Evolutionary conservation across 2,113 vertebrate species (phyloP), one percentile per base, ranked within the genome.

Genomic region (Salvelinus alpinus): DNA sequence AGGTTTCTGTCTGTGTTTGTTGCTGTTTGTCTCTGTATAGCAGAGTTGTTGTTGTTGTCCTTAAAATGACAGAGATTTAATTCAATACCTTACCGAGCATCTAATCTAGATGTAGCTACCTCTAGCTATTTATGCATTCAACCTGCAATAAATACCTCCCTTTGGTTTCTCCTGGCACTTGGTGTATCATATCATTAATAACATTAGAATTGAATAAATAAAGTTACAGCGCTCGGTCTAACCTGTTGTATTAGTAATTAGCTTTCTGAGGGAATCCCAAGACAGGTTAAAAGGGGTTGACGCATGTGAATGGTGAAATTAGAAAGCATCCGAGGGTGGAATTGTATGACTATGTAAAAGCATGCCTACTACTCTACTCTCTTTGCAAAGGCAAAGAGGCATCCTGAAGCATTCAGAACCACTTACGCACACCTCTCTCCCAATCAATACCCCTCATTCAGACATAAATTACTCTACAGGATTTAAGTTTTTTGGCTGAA

Each of bases 391-490:
- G 82, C 81, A 82, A 38, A 76, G 44, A 84, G 85, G 71, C 68
- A 44, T 86, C 76, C 71, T 67, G 12, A 68, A 77, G 74, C 80
- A 83, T 90, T 87, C 80, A 86, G 79, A 77, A 85, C 86, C 84
- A 84, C 81, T 86, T 86, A 89, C 82, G 75, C 84, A 83, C 78
- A 80, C 84, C 86, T 77, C 78, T 72, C 80, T 87, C 82, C 79
- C 81, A 88, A 91, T 89, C 89, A 84, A 78, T 88, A 90, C 1
- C 64, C 59, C 72, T 83, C 86, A 85, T 89, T 90, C 85, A 86
- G 82, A 88, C 89, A 86, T 86, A 88, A 88, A 87, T 91, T 79
- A 84, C 65, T 74, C 3, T 79, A 78, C 80, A 80, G 78, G 81
- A 76, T 84, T 76, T 38, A 79, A 80, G 80, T 89, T 89, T 87